Evolutionary conservation across 1,140 invertebrate species (phyloP).

Genomic region (Drosophila prosaltans): DNA sequence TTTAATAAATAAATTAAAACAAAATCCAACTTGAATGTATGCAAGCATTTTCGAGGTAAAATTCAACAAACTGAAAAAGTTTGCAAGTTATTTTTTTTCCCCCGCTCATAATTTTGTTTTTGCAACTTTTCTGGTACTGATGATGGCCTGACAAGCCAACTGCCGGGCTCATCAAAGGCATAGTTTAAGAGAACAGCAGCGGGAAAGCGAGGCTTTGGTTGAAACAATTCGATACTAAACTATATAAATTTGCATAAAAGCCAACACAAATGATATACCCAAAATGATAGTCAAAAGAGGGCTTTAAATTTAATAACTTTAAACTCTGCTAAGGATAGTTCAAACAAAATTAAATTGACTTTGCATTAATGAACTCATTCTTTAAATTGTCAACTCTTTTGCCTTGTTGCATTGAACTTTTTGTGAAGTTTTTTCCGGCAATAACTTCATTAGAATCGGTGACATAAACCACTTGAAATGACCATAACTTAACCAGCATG

Average conservation of each 20-base stretch:
- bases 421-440: no score
- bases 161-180: conserved; percentile 37
- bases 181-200: conserved; percentile 46
- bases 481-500: conserved; percentile 26
- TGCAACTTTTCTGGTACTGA: conserved; percentile 52
- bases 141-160: conserved; percentile 27
- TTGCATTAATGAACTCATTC: no score
- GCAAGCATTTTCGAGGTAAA: conserved; percentile 33
- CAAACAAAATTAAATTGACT: no score
- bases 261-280: not conserved
- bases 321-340: no score
- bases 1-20: conserved; percentile 53
- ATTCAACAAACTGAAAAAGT: conserved; percentile 40
- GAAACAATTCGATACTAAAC: conserved; percentile 33
- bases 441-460: conserved; percentile 27
- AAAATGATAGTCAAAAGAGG: not conserved
- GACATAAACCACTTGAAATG: conserved; percentile 19
- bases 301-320: not conserved
- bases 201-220: conserved; percentile 31
- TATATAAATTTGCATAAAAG: conserved; percentile 39
- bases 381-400: no score
- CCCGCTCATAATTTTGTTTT: conserved; percentile 17
- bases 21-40: conserved; percentile 28
- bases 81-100: not conserved
- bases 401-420: no score